Evolutionary conservation across 2,888 invertebrate species (phyloP), one percentile per base, ranked within the genome.

Genomic region (Pristionchus maxplancki): DNA sequence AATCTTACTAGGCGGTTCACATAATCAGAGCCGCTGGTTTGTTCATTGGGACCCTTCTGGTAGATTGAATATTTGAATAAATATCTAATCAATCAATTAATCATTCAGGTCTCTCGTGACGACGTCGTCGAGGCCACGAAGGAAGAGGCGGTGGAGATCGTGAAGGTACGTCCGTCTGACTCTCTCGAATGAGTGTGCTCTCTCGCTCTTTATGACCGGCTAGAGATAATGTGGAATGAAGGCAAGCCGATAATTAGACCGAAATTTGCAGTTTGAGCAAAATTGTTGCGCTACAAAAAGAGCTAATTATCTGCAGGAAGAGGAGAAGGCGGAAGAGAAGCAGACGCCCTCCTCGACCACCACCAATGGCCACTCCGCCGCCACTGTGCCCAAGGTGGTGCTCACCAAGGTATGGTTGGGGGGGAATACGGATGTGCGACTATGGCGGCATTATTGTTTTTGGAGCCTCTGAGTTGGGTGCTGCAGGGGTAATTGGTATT

Each of bases 81-180:
- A 17, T 53, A 53, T 24, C 1, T 58, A 11, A 58, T 58, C 20
- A 58, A 64, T 37, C 34, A 71, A 71, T 71, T 37, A 71, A 20
- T 44, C n/a, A 58, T 17, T 8, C n/a, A 85, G 85, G 58, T 85
- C 28, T 48, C 85, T 8, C 58, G 48, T 64, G 85, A 85, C 31
- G 85, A 85, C 20, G 40, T 85, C 28, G 64, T 85, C 40, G 85
- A 85, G n/a, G 85, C 85, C 28, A 85, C 40, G 24, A 85, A 85
- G 62, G 62, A 85, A 17, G 85, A 85, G 9, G 40, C 40, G 28
- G 64, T 40, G 64, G 64, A 85, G 40, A 58, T 53, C 53, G 48
- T n/a, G 11, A 48, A 48, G 50, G 44, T 28, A 15, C 11, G 34
- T 13, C 15, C 2, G 31, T 13, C 20, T 50, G 1, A 50, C 50